Evolutionary conservation across 2,797 vertebrate genomes (phyloP), one percentile per base, ranked within the genome.

Genomic region (Schizopygopsis malacanthus): DNA sequence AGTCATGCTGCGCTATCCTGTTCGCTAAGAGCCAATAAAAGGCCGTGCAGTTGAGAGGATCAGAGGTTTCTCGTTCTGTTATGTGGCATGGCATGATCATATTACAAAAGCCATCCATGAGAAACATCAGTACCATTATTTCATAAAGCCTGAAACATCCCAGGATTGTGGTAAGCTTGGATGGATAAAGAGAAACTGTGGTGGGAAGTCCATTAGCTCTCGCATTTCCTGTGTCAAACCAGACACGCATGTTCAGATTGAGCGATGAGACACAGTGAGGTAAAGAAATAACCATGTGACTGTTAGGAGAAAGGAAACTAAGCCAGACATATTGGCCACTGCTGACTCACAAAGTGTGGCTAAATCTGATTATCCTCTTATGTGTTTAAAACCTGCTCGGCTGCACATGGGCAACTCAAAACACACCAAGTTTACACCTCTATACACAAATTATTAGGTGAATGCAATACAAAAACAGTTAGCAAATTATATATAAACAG

Each of bases 291-390:
- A 79, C 4, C 81, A 65, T 13, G 52, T 67, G 79, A 79, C 22
- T n/a, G 22, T 65, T 70, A 63, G 50, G 45, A 39, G 67, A 71
- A 67, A 15, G 70, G 52, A 69, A 85, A 78, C 39, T 6, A 80
- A 83, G 75, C 70, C 43, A 83, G 87, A 79, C 54, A 61, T 54
- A 70, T 69, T 56, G 20, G 77, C 69, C 67, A 72, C 70, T 54
- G 41, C 69, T 84, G 79, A 85, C 50, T 71, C 78, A 84, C 67
- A 79, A 76, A 80, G 77, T 61, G 81, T 61, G 37, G 45, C 67
- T 45, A 50, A 89, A 85, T 72, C 79, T 20, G 22, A 7, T 85
- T 79, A 88, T 86, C 84, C 81, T 71, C 56, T 88, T 79, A 75
- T 15, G 9, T 45, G 25, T 78, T 39, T 61, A 69, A 79, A 89